Evolutionary conservation across 1,140 invertebrate genomes (phyloP).

Genomic region (Lutraria rhynchaena): DNA sequence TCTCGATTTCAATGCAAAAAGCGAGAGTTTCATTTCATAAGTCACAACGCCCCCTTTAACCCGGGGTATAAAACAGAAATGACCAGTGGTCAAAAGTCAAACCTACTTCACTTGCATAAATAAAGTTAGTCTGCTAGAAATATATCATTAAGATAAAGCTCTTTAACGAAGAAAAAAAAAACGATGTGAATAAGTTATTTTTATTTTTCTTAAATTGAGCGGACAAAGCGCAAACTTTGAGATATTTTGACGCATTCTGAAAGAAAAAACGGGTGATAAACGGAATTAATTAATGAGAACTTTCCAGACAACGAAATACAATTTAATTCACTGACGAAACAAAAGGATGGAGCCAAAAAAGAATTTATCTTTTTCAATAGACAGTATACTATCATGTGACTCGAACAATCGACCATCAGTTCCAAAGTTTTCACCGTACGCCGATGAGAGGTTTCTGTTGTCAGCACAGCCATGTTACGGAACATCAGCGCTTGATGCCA

Average conservation of each 20-base stretch:
- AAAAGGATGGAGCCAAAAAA: slow-evolving; percentile 30
- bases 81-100: slow-evolving; percentile 57
- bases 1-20: slow-evolving; percentile 34
- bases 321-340: no score
- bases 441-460: slow-evolving; percentile 4
- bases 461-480: slow-evolving; percentile 2
- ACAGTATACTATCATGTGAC: slow-evolving; percentile 49
- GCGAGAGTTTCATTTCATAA: slow-evolving; percentile 62
- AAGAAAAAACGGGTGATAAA: no score
- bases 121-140: background rate
- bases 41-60: slow-evolving; percentile 53
- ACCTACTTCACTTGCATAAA: slow-evolving; percentile 27
- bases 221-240: no score
- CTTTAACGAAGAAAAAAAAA: no score
- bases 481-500: slow-evolving; percentile 10
- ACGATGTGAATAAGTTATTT: no score
- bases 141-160: background rate
- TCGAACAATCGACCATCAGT: background rate
- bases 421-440: slow-evolving; percentile 40
- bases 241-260: no score
- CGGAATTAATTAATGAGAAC: no score
- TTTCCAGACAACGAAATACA: no score
- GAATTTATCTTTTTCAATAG: slow-evolving; percentile 48
- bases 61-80: slow-evolving; percentile 43
- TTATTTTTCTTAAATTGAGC: no score